These are phyloP conservation scores for Dendronephthya gigantea DNA, from an alignment of 64 coral and sea anemone genomes.

Conservation along the genomic window DNA sequence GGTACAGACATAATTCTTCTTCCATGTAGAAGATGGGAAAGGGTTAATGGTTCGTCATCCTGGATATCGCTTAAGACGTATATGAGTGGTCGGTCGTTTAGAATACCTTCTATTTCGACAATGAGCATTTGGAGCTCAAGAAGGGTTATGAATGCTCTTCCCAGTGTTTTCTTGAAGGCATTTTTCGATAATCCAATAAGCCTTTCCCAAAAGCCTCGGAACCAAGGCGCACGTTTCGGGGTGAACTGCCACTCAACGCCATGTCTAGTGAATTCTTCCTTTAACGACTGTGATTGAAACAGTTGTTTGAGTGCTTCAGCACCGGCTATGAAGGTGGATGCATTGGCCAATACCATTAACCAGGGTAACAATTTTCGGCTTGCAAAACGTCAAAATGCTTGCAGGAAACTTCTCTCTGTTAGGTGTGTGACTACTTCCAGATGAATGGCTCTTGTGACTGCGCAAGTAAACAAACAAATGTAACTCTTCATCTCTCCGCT, in stretches of 20 bases:
- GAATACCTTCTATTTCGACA: not conserved
- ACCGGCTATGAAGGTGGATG: not conserved
- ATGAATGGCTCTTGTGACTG: slow-evolving; percentile 4
- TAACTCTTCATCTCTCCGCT: not conserved
- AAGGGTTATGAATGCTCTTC: not conserved
- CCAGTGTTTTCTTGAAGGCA: not conserved
- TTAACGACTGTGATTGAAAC: not conserved
- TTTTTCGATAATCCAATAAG: not conserved
- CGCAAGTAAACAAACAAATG: slow-evolving; percentile 28
- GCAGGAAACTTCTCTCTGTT: not conserved
- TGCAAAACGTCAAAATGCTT: not conserved
- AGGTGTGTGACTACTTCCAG: not conserved
- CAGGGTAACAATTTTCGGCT: not conserved
- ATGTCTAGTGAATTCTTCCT: not conserved
- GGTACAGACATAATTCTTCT: slow-evolving; percentile 38
- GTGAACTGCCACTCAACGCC: not conserved
- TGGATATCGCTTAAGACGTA: not conserved
- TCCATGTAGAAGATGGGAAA: slow-evolving; percentile 33
- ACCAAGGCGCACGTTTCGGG: not conserved
- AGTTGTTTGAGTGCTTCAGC: not conserved
- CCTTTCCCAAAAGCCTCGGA: not conserved
- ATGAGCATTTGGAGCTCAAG: not conserved
- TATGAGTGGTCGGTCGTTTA: not conserved
- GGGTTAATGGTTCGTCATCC: not conserved
- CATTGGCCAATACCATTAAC: not conserved